phyloP scores from a whole-genome alignment of 2,888 invertebrate genomes.

The Sialis fuliginosa region DNA sequence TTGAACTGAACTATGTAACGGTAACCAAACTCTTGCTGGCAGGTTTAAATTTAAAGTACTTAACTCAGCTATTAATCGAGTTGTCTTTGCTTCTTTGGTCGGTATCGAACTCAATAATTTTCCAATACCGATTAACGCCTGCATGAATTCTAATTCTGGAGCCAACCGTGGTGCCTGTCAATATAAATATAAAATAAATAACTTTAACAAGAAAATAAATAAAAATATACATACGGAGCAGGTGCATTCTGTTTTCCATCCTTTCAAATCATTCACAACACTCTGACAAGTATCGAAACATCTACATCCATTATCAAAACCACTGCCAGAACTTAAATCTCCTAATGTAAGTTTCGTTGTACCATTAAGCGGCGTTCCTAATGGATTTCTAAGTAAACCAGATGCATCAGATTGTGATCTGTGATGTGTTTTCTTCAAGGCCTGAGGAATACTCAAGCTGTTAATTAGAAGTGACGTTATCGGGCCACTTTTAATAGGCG shows the following conservation, averaged over 20 bases:
- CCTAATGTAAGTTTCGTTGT: conserved; percentile 55
- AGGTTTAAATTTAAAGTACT: conserved; percentile 89
- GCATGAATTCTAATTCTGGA: conserved; percentile 74
- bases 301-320: conserved; percentile 91
- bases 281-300: conserved; percentile 76
- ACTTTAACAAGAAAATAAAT: neutral
- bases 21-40: conserved; percentile 96
- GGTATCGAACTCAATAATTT: conserved; percentile 63
- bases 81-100: conserved; percentile 83
- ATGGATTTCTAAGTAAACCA: conserved; percentile 33
- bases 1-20: conserved; percentile 64
- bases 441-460: conserved; percentile 23
- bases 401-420: conserved; percentile 71
- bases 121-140: conserved; percentile 74
- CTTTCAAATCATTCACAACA: conserved; percentile 58
- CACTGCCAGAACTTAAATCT: conserved; percentile 83
- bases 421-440: conserved; percentile 57
- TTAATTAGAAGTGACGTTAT: conserved; percentile 22
- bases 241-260: conserved; percentile 57
- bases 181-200: conserved; percentile 9
- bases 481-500: conserved; percentile 19
- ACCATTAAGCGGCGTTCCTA: conserved; percentile 12
- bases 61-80: conserved; percentile 80
- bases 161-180: conserved; percentile 60
- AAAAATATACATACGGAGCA: conserved; percentile 40